phyloP scores from a whole-genome alignment of 2,888 invertebrate species.

The Chrysolina haemoptera region DNA sequence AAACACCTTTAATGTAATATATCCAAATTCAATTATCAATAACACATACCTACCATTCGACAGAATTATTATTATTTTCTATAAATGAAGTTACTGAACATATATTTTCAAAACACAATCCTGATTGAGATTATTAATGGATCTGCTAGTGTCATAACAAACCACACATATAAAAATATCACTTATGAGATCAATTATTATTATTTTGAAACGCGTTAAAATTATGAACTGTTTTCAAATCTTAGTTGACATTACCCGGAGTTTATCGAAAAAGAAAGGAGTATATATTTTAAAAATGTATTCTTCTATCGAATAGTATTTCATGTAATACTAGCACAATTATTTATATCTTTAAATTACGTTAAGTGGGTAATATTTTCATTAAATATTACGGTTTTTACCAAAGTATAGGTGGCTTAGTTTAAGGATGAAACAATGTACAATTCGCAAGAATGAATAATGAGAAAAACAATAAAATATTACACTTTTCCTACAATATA shows the following conservation, averaged over 20 bases:
- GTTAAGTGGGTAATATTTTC: conserved; percentile 44
- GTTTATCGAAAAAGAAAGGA: neutral
- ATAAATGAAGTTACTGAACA: neutral
- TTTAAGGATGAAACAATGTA: conserved; percentile 47
- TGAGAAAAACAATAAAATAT: conserved; percentile 49
- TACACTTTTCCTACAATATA: conserved; percentile 51
- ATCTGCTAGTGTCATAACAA: neutral
- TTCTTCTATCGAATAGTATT: conserved; percentile 36
- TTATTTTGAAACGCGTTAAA: neutral
- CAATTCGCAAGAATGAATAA: conserved; percentile 44
- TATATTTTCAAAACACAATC: neutral
- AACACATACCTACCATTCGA: conserved; percentile 26
- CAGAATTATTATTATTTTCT: conserved; percentile 24
- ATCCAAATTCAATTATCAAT: neutral
- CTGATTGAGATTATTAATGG: neutral
- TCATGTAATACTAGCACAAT: conserved; percentile 35
- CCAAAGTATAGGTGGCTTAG: conserved; percentile 37
- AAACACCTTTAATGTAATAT: neutral
- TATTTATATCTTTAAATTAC: conserved; percentile 38
- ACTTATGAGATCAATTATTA: conserved; percentile 27
- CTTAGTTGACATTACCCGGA: neutral
- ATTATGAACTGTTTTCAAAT: neutral
- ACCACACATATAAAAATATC: conserved; percentile 26
- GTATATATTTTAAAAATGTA: conserved; percentile 13
- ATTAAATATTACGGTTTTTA: conserved; percentile 44